Base-by-base conservation (phyloP, 2,888 invertebrate species). In the Nebria brevicollis region DNA sequence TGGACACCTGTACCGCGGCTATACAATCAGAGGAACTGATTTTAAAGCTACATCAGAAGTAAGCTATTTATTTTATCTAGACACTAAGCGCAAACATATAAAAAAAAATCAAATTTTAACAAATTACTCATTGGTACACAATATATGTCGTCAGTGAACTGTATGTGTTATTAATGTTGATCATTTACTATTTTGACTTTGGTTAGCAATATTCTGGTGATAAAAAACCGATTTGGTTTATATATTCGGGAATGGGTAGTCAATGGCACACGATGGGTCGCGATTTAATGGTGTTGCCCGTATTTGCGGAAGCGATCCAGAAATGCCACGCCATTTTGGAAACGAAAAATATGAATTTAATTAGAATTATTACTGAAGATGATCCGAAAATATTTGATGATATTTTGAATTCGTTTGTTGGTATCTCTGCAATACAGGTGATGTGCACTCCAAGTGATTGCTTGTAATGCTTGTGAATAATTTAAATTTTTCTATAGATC, bases 241-340 rank as follows among this genome's bases (percentile, higher is more conserved):
- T 94, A 25, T 94, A 93, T 89, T 92, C 94, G 82, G 95, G 95
- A 64, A 95, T 95, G 94, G 95, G 94, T 6, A 92, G 93, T 25
- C 94, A 95, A 87, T 95, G 94, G 94, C 88, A 90, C 77, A 93
- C 92, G 72, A 93, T 93, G 95, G 94, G 93, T 0, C 89, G 90
- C 15, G 91, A 92, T 75, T 89, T 96, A 83, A 91, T 96, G 92
- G 87, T 89, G 82, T 87, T 95, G 15, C 93, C 93, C n/a, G 88
- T 92, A 15, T 95, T 95, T 88, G 92, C 92, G 5, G 88, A 91
- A 26, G 92, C 94, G 0, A 92, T 96, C 78, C 86, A 88, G 15
- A 91, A 90, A 85, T 93, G 92, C 72, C 91, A 92, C 77, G 88
- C 89, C 13, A 89, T 91, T 5, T 88, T 95, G 54, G 88, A 90